Base-by-base conservation (phyloP, 2,888 invertebrate species). In the Drosophila longiperda region DNA sequence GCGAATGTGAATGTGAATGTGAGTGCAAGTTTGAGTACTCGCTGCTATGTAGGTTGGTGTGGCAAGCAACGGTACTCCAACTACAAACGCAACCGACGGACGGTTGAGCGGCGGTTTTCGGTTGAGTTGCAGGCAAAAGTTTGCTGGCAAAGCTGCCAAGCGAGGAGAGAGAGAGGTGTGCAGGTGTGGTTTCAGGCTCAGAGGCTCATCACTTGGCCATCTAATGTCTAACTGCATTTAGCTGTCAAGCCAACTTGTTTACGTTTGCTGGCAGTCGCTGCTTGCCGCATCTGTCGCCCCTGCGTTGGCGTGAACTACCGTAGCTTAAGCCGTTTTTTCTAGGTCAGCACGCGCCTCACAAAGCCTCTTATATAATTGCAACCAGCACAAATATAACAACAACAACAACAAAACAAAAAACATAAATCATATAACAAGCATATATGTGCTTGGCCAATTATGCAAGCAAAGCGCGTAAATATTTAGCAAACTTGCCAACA, bases 11-110 rank as follows among this genome's bases (percentile, higher is more conserved):
- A 34, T 69, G 69, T 17, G 54, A 53, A 32, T 68, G 66, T 55
- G 62, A 50, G 65, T 71, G 69, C 52, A 53, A 73, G 78, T 68
- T 64, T 73, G 64, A 78, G 68, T 68, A 61, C 63, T 64, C 62
- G 81, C 78, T 67, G 72, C 73, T 78, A 83, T 89, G 84, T 84
- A 89, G 85, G 85, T 86, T 89, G 85, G 85, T 86, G 85, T 89
- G 85, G 89, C 85, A 86, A 85, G 53, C 89, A 86, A 86, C 85
- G 85, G 85, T 87, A 86, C 78, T 75, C 58, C 63, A 68, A 73
- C 65, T 54, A 69, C 55, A 55, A 55, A 38, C 26, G 26, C 77
- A 66, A 33, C 63, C 62, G 40, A 66, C 78, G 74, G 72, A 55
- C 80, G 73, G 34, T 60, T 75, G 72, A 70, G 57, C 80, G 79